phyloP scores from a whole-genome alignment of 2,888 invertebrate species.

The Drosophila meridionalis region DNA sequence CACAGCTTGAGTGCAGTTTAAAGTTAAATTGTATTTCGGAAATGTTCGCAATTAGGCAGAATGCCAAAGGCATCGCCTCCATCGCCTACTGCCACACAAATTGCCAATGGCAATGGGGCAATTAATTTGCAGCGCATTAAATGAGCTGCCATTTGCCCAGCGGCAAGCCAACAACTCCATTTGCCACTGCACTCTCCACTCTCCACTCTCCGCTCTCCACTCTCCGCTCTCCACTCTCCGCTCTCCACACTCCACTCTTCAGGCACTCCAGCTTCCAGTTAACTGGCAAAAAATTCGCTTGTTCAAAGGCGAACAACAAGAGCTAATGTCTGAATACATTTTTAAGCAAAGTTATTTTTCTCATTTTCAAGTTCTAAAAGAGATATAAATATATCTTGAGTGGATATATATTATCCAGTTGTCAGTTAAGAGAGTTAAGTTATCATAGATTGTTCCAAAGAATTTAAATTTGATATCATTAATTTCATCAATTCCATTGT shows the following conservation, averaged over 20 bases:
- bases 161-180: conserved; percentile 36
- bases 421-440: not conserved
- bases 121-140: conserved; percentile 77
- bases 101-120: conserved; percentile 75
- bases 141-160: conserved; percentile 69
- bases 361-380: not conserved
- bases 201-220: not conserved
- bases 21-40: conserved; percentile 81
- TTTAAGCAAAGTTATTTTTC: not conserved
- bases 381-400: not conserved
- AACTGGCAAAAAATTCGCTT: conserved; percentile 21
- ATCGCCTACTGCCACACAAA: conserved; percentile 55
- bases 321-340: not conserved
- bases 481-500: no score
- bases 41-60: conserved; percentile 82
- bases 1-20: conserved; percentile 81
- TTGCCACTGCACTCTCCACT: not conserved
- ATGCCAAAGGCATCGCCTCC: conserved; percentile 67
- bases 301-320: not conserved
- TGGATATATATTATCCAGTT: not conserved
- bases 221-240: not conserved
- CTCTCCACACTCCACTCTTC: conserved; percentile 1
- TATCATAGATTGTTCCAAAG: no score
- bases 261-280: conserved; percentile 17
- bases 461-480: no score